Conservation (phyloP, 2,888 invertebrate species). For the Pristionchus arcanus region DNA sequence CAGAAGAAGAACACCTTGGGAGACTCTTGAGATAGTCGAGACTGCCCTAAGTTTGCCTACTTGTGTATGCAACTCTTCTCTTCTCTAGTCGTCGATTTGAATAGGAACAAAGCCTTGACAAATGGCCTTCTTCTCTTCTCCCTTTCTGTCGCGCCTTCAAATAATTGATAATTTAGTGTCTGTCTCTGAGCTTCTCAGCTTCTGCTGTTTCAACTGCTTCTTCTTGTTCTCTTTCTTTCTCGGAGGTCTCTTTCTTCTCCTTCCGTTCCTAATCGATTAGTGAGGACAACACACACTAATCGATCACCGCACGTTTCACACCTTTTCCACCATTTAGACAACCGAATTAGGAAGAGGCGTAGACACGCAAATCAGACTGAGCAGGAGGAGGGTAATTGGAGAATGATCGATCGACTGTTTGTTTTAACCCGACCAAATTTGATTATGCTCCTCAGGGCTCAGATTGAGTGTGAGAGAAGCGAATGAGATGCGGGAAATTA, state of each 20-base stretch:
- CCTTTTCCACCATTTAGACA: background rate
- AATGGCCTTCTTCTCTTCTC: conserved; percentile 40
- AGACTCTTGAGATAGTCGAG: background rate
- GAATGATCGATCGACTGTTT: conserved; percentile 35
- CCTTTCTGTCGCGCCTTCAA: conserved; percentile 27
- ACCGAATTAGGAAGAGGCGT: conserved; percentile 40
- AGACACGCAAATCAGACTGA: conserved; percentile 21
- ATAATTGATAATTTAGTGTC: conserved; percentile 52
- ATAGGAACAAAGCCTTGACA: conserved; percentile 44
- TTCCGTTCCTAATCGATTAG: conserved; percentile 39
- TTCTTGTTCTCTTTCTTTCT: background rate
- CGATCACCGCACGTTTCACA: conserved; percentile 39
- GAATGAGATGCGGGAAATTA: conserved; percentile 3
- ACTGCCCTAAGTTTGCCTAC: background rate
- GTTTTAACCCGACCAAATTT: conserved; percentile 54
- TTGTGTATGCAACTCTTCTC: background rate
- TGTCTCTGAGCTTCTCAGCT: background rate
- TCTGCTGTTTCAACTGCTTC: conserved; percentile 43
- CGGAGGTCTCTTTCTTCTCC: conserved; percentile 27
- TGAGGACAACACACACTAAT: conserved; percentile 26
- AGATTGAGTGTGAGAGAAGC: background rate
- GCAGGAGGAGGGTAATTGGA: conserved; percentile 34
- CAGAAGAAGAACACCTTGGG: background rate
- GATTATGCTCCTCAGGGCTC: conserved; percentile 54
- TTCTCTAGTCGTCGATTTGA: background rate